Evolutionary conservation across 2,113 vertebrate genomes (phyloP).

Genomic region (Elaphurus davidianus): DNA sequence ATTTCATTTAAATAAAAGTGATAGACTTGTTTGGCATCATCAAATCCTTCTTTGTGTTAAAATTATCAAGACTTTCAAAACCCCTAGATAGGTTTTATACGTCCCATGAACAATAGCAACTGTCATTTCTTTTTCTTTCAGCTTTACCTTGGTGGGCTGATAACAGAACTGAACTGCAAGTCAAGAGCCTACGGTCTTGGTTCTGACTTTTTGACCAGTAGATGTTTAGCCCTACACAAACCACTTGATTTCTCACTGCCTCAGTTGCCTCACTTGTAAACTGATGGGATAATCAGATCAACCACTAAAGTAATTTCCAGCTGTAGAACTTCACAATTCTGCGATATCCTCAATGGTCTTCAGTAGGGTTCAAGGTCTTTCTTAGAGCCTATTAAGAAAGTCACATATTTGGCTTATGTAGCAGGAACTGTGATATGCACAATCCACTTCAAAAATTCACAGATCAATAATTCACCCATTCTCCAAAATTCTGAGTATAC

Average conservation of each 20-base stretch:
- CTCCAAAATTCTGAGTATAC: background rate
- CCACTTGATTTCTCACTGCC: background rate
- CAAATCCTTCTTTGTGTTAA: background rate
- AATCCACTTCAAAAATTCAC: conserved; percentile 11
- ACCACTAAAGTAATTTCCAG: background rate
- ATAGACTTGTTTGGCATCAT: background rate
- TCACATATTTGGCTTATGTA: background rate
- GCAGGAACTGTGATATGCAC: background rate
- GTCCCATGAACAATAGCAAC: background rate
- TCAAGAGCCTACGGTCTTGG: background rate
- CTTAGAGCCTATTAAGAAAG: background rate
- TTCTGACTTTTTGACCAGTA: background rate
- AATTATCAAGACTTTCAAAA: conserved; percentile 25
- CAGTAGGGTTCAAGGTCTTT: background rate
- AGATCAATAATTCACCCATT: background rate
- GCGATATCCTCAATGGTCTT: background rate
- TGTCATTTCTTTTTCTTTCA: background rate
- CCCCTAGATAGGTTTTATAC: background rate
- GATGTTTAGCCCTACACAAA: background rate
- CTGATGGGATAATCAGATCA: background rate
- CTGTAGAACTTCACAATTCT: conserved; percentile 6
- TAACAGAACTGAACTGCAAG: background rate
- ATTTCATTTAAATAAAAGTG: background rate
- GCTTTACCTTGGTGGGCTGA: background rate
- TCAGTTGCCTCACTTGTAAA: background rate